Evolutionary conservation across 2,113 vertebrate genomes (phyloP).

Genomic region (Rhinichthys klamathensis): DNA sequence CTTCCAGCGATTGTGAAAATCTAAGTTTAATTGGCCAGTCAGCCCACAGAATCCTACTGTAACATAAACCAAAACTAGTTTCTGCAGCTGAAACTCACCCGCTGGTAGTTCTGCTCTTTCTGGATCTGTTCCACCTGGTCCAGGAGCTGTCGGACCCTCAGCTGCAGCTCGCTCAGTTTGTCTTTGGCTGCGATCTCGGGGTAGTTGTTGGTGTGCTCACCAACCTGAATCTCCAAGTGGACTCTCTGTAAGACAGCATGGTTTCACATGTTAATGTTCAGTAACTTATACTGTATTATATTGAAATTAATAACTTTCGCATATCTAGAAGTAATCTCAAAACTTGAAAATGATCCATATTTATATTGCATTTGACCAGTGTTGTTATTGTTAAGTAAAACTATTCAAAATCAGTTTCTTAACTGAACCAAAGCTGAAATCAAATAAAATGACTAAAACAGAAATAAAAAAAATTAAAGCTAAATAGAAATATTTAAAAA

Average conservation of each 20-base stretch:
- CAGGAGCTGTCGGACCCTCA: conserved; percentile 88
- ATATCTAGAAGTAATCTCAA: neutral
- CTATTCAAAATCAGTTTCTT: neutral
- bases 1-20: neutral
- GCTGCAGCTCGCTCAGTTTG: conserved; percentile 91
- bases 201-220: conserved; percentile 95
- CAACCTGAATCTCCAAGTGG: conserved; percentile 92
- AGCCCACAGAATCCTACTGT: neutral
- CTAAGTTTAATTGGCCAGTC: neutral
- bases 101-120: conserved; percentile 96
- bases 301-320: neutral
- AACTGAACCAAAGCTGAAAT: neutral
- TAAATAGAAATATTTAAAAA: no score
- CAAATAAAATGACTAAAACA: neutral
- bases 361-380: neutral
- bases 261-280: neutral
- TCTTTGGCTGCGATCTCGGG: conserved; percentile 95
- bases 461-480: neutral
- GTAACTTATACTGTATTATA: neutral
- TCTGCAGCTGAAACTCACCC: conserved; percentile 75
- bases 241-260: conserved; percentile 78
- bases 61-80: neutral
- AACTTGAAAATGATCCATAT: neutral
- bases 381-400: neutral
- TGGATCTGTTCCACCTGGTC: conserved; percentile 97